Base-by-base conservation (phyloP, 2,797 vertebrate species). In the Cephalopachus bancanus region DNA sequence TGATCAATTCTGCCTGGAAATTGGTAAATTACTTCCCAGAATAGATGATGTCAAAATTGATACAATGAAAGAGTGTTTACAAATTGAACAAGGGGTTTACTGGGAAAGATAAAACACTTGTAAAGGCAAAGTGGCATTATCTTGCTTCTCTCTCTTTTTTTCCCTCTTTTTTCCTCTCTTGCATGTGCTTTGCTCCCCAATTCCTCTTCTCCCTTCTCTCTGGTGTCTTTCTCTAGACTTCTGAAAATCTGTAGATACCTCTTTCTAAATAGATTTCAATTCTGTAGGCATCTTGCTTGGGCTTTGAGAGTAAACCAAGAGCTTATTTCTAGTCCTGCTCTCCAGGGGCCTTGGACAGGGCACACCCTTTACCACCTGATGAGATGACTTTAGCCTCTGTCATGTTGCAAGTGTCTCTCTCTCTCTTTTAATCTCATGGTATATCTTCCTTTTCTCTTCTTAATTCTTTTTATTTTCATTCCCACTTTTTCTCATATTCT, bases 171-270 rank as follows among this genome's bases (percentile, higher is more conserved):
- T 28, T 33, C 2, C 16, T 24, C 26, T 69, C n/a, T 15, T 30
- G 5, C 16, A 37, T 85, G 37, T 33, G 22, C n/a, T 75, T 81
- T 49, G n/a, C 5, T 55, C 10, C 80, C 85, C 12, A 60, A 7
- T 57, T 93, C 60, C n/a, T 80, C 53, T 62, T 84, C n/a, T 81
- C 7, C 44, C 44, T 33, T 83, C 72, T 93, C 28, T 64, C 28
- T 89, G 49, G n/a, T 59, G 6, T 60, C 12, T 80, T 94, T 20
- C 59, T 33, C 33, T 62, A 93, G 80, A 90, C n/a, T 95, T 86
- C n/a, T 57, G 65, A 16, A 86, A 91, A 90, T 7, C 19, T 30
- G 26, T 1, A 71, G 17, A 6, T 74, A 64, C 8, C 12, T 89
- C 79, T 87, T 72, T 22, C 37, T 53, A 57, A 62, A 20, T 62